Evolutionary conservation across 2,888 invertebrate genomes (phyloP), one percentile per base, ranked within the genome.

Genomic region (Mycogona germanica): DNA sequence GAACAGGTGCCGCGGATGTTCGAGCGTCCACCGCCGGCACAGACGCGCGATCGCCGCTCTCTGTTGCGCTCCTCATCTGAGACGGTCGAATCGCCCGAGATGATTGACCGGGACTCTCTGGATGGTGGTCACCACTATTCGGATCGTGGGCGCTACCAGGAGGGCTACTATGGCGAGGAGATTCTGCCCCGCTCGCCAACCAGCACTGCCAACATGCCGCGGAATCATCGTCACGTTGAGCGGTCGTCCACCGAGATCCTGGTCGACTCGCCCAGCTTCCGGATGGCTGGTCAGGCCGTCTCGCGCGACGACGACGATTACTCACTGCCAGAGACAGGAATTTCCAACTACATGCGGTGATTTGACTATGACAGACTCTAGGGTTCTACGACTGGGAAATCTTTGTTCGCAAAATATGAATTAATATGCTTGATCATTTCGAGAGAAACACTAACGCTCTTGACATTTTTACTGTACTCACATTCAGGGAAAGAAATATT

Each of bases 171-270:
- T 5, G 32, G 28, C 3, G 19, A 17, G 5, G 26, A 25, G 21
- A 14, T 25, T 23, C 19, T 25, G 2, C 40, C 47, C 5, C 40
- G 23, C 30, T 25, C 53, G 28, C 25, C 48, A 19, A 38, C 48
- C 6, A 49, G 19, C 14, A 38, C 38, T 7, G n/a, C n/a, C n/a
- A 7, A 9, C 12, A 12, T 28, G 7, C 7, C 6, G 5, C n/a
- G 35, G 5, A 38, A 42, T 19, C 51, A 45, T 23, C 51, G 51
- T 30, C 29, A 28, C 9, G 19, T 57, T 23, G 57, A 57, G 50
- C 26, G 52, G 42, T 57, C 57, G 7, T 57, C 57, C 21, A 52
- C 57, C 1, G 57, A 55, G 45, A 57, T 55, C 29, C 17, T 55
- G 9, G 55, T 57, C 38, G 40, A 42, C 40, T 53, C 53, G 3